A percentile compares a stretch with the other conserved stretches of the same genome.
Evolutionary conservation across 23 tunicate species (phyloP).

Genomic region (Diplosoma virens): DNA sequence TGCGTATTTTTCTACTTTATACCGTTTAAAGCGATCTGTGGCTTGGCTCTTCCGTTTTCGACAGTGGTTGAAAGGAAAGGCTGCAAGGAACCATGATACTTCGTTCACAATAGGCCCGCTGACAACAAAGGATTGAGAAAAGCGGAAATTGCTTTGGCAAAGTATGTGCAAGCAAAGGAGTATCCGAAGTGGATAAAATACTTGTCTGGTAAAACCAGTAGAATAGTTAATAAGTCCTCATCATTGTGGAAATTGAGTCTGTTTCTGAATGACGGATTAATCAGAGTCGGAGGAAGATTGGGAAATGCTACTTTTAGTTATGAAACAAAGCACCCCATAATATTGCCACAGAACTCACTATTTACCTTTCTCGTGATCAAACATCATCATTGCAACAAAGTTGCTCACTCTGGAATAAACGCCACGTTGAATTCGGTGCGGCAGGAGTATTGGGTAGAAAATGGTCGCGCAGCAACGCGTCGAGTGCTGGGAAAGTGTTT

Average conservation of each 20-base stretch:
- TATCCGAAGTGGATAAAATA: no score
- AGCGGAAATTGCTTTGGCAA: background rate
- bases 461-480: no score
- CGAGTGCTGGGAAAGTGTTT: no score
- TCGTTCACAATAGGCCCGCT: background rate
- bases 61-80: background rate
- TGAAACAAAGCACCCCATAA: background rate
- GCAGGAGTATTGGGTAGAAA: constrained; percentile 1
- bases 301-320: background rate
- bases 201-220: no score
- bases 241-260: constrained; percentile 2
- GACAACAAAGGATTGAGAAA: background rate
- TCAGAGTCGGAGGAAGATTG: constrained; percentile 11
- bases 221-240: background rate
- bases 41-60: background rate
- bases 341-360: background rate
- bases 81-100: background rate
- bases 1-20: constrained; percentile 4
- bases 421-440: background rate
- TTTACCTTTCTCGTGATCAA: background rate
- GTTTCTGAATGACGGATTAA: background rate
- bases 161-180: background rate
- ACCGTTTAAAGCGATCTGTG: constrained; percentile 3
- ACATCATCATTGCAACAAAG: background rate
- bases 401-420: background rate